Conservation (phyloP, 2,888 invertebrate species). For the Orthosia gracilis region DNA sequence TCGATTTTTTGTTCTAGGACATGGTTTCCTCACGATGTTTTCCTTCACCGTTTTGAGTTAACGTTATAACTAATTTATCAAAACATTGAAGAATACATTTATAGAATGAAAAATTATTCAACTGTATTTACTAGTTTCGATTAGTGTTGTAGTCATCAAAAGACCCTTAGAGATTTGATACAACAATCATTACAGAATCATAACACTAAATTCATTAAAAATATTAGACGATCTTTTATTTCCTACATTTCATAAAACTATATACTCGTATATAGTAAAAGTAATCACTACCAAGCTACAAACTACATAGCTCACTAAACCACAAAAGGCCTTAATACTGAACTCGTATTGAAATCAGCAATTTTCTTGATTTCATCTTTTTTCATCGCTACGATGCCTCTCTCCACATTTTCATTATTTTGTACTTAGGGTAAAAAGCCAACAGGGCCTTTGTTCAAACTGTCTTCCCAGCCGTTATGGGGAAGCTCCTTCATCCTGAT, state of each 20-base stretch:
- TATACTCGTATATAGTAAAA: no score
- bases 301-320: constrained; percentile 21
- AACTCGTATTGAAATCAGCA: constrained; percentile 64
- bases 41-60: no score
- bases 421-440: constrained; percentile 76
- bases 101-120: no score
- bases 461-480: constrained; percentile 72
- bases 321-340: constrained; percentile 49
- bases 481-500: constrained; percentile 78
- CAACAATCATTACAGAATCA: no score
- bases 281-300: neutral
- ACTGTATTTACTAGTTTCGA: no score
- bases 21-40: no score
- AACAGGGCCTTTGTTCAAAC: constrained; percentile 79
- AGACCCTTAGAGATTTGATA: no score
- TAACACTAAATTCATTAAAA: neutral
- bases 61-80: no score
- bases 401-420: constrained; percentile 79
- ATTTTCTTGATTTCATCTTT: constrained; percentile 63
- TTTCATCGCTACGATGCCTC: constrained; percentile 69
- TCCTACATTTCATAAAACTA: neutral
- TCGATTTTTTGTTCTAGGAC: no score
- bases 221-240: neutral
- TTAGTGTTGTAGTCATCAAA: no score
- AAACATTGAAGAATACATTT: no score